A percentile compares a stretch with the other conserved stretches of the same genome.
Conservation (phyloP, 2,888 invertebrate species). For the Emmelina monodactyla region DNA sequence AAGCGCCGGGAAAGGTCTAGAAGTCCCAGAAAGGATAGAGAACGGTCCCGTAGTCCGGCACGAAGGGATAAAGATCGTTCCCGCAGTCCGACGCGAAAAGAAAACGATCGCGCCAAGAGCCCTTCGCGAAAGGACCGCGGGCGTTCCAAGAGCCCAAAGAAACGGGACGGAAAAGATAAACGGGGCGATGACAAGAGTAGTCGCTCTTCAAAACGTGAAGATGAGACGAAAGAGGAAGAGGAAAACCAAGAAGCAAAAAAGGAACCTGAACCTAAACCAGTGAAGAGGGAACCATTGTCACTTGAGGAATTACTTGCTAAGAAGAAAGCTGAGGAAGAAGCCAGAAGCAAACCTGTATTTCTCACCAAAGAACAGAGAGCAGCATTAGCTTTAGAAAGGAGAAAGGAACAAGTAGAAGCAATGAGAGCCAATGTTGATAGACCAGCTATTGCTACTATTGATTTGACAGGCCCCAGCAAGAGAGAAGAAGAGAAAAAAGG, state of each 20-base stretch:
- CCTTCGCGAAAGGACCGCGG: conserved; percentile 25
- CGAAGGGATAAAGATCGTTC: conserved; percentile 37
- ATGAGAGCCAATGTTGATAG: conserved; percentile 72
- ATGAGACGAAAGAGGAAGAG: conserved; percentile 34
- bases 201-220: conserved; percentile 39
- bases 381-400: conserved; percentile 84
- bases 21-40: conserved; percentile 41
- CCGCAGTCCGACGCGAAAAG: conserved; percentile 40
- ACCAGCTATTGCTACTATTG: conserved; percentile 47
- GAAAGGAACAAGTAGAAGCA: conserved; percentile 89
- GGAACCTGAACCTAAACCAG: conserved; percentile 44
- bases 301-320: conserved; percentile 94
- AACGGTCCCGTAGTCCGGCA: conserved; percentile 36
- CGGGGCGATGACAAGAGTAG: conserved; percentile 51
- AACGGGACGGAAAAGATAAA: conserved; percentile 45
- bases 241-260: conserved; percentile 40
- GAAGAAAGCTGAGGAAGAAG: conserved; percentile 95
- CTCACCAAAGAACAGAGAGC: conserved; percentile 95
- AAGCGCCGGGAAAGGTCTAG: conserved; percentile 46
- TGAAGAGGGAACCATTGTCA: conserved; percentile 84
- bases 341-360: conserved; percentile 95
- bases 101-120: conserved; percentile 31
- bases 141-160: conserved; percentile 28
- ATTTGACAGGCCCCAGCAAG: conserved; percentile 58
- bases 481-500: conserved; percentile 48